Percentiles rank a stretch among this genome's conserved stretches.
Conservation (phyloP, 1,140 invertebrate genomes). For the Pseudomyrmex dendroicus region DNA sequence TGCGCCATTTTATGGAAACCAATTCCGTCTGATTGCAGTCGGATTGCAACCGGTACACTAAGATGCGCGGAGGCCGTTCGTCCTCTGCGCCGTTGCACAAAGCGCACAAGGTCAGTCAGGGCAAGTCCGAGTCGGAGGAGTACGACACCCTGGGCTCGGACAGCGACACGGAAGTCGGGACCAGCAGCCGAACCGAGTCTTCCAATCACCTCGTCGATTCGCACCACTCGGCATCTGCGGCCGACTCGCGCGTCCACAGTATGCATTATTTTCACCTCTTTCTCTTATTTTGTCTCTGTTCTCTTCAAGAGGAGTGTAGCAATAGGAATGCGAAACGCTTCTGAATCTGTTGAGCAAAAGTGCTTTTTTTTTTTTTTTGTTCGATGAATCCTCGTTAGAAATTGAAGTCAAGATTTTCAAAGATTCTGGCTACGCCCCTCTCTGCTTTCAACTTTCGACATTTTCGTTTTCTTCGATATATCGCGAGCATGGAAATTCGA, state of each 20-base stretch:
- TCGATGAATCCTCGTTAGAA: background rate
- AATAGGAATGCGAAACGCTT: slow-evolving; percentile 32
- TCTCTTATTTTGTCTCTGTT: slow-evolving; percentile 48
- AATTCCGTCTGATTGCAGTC: slow-evolving; percentile 86
- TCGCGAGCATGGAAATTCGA: background rate
- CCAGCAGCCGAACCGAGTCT: slow-evolving; percentile 86
- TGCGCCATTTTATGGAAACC: slow-evolving; percentile 73
- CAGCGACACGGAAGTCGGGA: slow-evolving; percentile 86
- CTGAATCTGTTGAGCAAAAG: background rate
- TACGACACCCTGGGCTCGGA: slow-evolving; percentile 88
- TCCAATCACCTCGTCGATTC: slow-evolving; percentile 87
- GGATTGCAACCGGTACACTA: slow-evolving; percentile 86
- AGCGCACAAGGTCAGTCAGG: slow-evolving; percentile 85
- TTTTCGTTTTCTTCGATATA: slow-evolving; percentile 6
- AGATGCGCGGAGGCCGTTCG: slow-evolving; percentile 85
- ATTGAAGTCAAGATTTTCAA: background rate
- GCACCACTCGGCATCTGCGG: slow-evolving; percentile 84
- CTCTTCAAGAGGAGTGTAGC: slow-evolving; percentile 9
- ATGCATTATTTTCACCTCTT: slow-evolving; percentile 74
- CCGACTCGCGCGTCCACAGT: slow-evolving; percentile 85
- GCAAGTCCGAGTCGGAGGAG: slow-evolving; percentile 88
- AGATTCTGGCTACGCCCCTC: background rate
- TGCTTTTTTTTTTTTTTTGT: slow-evolving; percentile 21
- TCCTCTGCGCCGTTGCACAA: slow-evolving; percentile 85
- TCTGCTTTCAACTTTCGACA: background rate